Base-by-base conservation (phyloP, 2,113 vertebrate genomes). In the Crypturellus undulatus region DNA sequence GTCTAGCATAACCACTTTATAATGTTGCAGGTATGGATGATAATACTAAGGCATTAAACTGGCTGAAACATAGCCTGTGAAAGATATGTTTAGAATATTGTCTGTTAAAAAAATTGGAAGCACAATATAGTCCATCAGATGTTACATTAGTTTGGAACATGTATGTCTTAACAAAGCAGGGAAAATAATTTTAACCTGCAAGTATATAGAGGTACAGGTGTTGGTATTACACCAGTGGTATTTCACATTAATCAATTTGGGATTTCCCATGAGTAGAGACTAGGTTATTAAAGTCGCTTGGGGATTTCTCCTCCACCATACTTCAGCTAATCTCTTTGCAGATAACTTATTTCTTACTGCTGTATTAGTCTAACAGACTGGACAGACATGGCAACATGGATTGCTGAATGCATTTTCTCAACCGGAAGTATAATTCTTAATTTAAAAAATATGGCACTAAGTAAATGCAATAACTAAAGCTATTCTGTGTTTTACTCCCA, bases 201-300 rank as follows among this genome's bases (percentile, higher is more conserved):
- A 18, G 24, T 38, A 24, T 47, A 67, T 17, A 62, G 36, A 59
- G 14, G 21, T 68, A 80, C 45, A 84, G 70, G 14, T 79, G 34
- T 77, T 73, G 67, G 7, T 94, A 72, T 91, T 43, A 79, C 36
- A 67, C 21, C 77, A 94, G 26, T 52, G 83, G 81, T 67, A 73
- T 84, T 96, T 71, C 89, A 38, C 62, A 17, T 75, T 91, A 92
- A 92, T 77, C 91, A 80, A 85, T 88, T 30, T 87, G 79, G 85
- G 92, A 78, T 84, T 69, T 85, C 42, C 63, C 6, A 79, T 59
- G 68, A 64, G 80, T 91, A 76, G 79, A 93, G 81, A 79, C 88
- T n/a, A 16, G 20, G 12, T 82, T 89, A 32, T 79, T 93, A 20
- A 72, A 90, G 52, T 47, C 59, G 38, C 30, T 59, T 56, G 56